These are phyloP conservation scores for rabbit (Oryctolagus cuniculus) DNA, from an alignment of 2,113 vertebrate genomes.

Conservation along the genomic window DNA sequence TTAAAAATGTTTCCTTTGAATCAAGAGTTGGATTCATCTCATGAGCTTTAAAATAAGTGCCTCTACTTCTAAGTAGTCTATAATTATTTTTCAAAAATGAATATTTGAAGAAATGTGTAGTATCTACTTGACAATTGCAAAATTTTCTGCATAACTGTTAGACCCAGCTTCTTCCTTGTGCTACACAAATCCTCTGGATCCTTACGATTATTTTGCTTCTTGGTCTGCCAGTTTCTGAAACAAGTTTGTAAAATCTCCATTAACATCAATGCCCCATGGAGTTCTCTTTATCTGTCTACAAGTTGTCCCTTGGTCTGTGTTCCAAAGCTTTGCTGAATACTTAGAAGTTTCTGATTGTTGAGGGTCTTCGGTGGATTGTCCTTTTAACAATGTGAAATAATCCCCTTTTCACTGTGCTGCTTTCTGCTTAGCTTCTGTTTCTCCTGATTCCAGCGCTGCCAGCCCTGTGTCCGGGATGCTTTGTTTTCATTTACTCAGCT, in stretches of 20 bases:
- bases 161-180: not conserved
- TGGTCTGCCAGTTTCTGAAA: not conserved
- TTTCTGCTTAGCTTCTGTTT: not conserved
- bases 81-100: conserved; percentile 63
- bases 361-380: not conserved
- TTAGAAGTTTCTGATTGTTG: not conserved
- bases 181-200: not conserved
- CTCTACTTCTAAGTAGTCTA: conserved; percentile 9
- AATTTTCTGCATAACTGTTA: not conserved
- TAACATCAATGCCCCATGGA: not conserved
- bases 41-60: conserved; percentile 28
- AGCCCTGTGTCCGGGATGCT: not conserved
- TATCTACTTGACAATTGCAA: not conserved
- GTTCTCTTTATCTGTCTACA: not conserved
- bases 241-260: not conserved
- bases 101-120: conserved; percentile 24
- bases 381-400: not conserved
- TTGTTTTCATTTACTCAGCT: not conserved
- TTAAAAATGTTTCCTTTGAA: conserved; percentile 47
- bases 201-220: not conserved
- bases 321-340: not conserved
- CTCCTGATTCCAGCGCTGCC: not conserved
- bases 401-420: not conserved
- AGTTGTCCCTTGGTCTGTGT: not conserved
- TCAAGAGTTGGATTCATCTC: conserved; percentile 36